Conservation (phyloP, 2,888 invertebrate species). For the Spilarctia lutea region DNA sequence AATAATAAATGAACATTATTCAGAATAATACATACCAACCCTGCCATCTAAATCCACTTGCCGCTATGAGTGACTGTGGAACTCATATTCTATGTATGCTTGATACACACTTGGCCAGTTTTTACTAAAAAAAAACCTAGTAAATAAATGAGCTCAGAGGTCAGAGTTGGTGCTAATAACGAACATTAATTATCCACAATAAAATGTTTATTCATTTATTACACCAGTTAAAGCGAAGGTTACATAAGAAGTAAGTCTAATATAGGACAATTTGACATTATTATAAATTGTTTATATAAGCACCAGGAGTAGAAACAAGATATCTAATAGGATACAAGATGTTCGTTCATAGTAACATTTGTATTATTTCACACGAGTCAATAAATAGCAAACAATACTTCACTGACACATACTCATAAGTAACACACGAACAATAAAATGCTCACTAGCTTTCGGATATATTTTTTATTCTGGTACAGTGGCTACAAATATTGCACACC, state of each 20-base stretch:
- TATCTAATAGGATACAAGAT: conserved; percentile 47
- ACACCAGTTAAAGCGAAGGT: too few relatives aligned
- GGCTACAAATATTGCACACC: conserved; percentile 13
- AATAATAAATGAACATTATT: too few relatives aligned
- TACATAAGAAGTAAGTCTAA: background rate
- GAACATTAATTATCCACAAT: too few relatives aligned
- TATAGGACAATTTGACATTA: conserved; percentile 37
- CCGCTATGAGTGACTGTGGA: too few relatives aligned
- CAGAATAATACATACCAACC: too few relatives aligned
- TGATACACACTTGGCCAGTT: too few relatives aligned
- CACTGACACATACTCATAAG: conserved; percentile 34
- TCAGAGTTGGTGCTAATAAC: too few relatives aligned
- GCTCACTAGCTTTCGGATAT: conserved; percentile 22
- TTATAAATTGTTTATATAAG: conserved; percentile 45
- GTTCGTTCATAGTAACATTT: conserved; percentile 32
- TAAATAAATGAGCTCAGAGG: too few relatives aligned
- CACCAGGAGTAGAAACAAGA: conserved; percentile 27
- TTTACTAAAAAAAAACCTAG: too few relatives aligned
- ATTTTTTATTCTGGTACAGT: conserved; percentile 17
- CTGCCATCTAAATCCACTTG: too few relatives aligned
- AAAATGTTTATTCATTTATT: conserved; percentile 17
- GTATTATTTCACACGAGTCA: conserved; percentile 56
- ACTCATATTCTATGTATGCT: too few relatives aligned
- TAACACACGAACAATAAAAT: conserved; percentile 38
- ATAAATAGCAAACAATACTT: conserved; percentile 52